Evolutionary conservation across 2,888 invertebrate species (phyloP).

Genomic region (Lottia scabra): DNA sequence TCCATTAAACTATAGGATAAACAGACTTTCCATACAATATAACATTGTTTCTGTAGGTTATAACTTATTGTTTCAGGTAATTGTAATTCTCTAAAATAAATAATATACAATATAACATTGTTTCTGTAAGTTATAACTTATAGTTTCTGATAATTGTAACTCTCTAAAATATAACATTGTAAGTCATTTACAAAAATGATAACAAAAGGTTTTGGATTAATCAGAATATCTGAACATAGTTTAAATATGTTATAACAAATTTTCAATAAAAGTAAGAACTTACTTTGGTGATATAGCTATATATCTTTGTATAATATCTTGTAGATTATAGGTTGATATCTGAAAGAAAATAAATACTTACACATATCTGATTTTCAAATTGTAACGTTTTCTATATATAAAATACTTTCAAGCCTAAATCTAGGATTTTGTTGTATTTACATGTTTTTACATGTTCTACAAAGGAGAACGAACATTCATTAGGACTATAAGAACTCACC

Average conservation of each 20-base stretch:
- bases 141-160: conserved; percentile 64
- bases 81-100: conserved; percentile 66
- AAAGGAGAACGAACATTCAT: too few species aligned
- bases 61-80: conserved; percentile 61
- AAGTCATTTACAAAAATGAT: too few species aligned
- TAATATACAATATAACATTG: conserved; percentile 36
- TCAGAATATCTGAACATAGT: too few species aligned
- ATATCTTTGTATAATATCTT: conserved; percentile 58
- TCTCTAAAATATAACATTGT: conserved; percentile 52
- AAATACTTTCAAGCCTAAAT: too few species aligned
- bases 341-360: conserved; percentile 16
- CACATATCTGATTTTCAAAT: background rate
- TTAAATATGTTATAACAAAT: too few species aligned
- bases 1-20: conserved; percentile 51
- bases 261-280: conserved; percentile 13
- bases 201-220: too few species aligned
- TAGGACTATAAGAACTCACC: conserved; percentile 57
- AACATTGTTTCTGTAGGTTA: conserved; percentile 53
- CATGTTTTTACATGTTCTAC: background rate
- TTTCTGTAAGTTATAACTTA: conserved; percentile 60
- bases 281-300: conserved; percentile 56
- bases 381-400: too few species aligned
- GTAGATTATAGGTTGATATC: conserved; percentile 64
- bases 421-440: too few species aligned
- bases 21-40: conserved; percentile 49